Conservation (phyloP, 1,140 invertebrate species). For the Gerris buenoi region DNA sequence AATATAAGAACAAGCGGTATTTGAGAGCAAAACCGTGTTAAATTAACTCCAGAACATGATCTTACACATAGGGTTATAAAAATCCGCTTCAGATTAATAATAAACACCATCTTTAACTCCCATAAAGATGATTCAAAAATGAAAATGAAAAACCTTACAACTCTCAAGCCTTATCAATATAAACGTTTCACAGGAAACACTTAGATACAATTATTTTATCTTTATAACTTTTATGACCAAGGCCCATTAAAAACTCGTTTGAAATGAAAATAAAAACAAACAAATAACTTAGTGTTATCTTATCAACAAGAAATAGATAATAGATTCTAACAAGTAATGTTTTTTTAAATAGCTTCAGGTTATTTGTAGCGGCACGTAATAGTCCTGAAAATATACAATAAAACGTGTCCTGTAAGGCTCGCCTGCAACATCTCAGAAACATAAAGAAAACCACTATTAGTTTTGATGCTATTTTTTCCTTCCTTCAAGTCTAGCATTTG, state of each 20-base stretch:
- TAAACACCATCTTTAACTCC: no score
- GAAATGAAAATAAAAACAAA: no score
- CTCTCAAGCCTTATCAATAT: background rate
- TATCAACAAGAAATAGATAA: background rate
- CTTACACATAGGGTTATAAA: no score
- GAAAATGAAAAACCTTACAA: conserved; percentile 4
- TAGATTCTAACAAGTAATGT: conserved; percentile 4
- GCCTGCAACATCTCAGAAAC: conserved; percentile 24
- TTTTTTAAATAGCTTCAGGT: no score
- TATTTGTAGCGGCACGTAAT: conserved; percentile 4
- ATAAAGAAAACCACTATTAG: conserved; percentile 19
- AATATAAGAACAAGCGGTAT: no score
- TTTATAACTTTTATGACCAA: background rate
- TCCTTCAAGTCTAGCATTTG: no score
- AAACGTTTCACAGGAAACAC: background rate
- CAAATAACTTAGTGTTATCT: background rate
- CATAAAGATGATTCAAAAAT: conserved; percentile 10
- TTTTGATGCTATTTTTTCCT: conserved; percentile 10
- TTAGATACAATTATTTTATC: background rate
- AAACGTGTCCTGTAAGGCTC: conserved; percentile 7
- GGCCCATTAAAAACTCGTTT: background rate
- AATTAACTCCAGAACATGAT: no score
- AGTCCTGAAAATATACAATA: conserved; percentile 9
- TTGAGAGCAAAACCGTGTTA: no score
- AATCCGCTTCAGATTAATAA: no score